These are phyloP conservation scores for roundworm (Caenorhabditis elegans) DNA, from an alignment of 1,140 invertebrate genomes.

Conservation along the genomic window WBcel235 BX284604.4:12725501-12726000, in stretches of 20 bases:
- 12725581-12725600: conserved; percentile 41
- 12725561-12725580: not conserved
- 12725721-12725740: conserved; percentile 51
- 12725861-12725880: not conserved
- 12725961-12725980: conserved; percentile 83
- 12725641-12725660: conserved; percentile 53
- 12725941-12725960: conserved; percentile 87
- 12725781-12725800: conserved; percentile 55
- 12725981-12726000: conserved; percentile 79
- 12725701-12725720: conserved; percentile 38
- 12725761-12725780: conserved; percentile 48
- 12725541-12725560: not conserved
- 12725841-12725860: not conserved
- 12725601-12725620: conserved; percentile 53
- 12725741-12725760: conserved; percentile 52
- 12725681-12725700: conserved; percentile 51
- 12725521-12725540: conserved; percentile 20
- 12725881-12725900: conserved; percentile 28
- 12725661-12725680: conserved; percentile 57
- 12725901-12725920: conserved; percentile 55
- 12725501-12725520: conserved; percentile 24
- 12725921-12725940: conserved; percentile 88
- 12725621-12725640: conserved; percentile 52
- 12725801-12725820: conserved; percentile 50
- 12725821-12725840: conserved; percentile 31